phyloP scores from a whole-genome alignment of 1,140 invertebrate genomes.

The Papilio machaon region DNA sequence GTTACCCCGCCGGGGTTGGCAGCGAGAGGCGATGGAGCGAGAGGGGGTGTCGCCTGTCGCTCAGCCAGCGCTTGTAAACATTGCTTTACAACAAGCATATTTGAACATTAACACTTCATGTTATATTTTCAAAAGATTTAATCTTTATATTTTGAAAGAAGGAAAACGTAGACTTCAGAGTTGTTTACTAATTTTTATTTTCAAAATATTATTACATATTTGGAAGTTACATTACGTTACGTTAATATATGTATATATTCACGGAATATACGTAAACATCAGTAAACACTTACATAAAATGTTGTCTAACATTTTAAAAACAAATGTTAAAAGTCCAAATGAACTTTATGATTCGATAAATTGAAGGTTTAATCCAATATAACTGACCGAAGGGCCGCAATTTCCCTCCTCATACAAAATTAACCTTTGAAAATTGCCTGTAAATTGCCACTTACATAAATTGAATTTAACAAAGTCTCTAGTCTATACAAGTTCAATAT shows the following conservation, averaged over 20 bases:
- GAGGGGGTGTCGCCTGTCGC: background rate
- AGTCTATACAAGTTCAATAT: background rate
- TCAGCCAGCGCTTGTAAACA: background rate
- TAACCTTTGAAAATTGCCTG: conserved; percentile 19
- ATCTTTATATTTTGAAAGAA: background rate
- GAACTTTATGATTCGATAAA: background rate
- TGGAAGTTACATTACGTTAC: too few species aligned
- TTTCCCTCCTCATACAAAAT: conserved; percentile 19
- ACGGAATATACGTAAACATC: too few species aligned
- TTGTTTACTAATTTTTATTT: too few species aligned
- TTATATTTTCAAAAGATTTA: background rate
- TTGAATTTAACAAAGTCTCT: conserved; percentile 13
- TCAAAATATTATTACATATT: too few species aligned
- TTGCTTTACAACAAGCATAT: background rate
- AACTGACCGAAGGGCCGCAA: background rate
- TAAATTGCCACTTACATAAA: conserved; percentile 29
- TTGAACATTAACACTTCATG: background rate
- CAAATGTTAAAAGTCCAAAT: background rate
- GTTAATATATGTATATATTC: too few species aligned
- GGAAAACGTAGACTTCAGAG: too few species aligned
- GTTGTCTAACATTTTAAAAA: background rate
- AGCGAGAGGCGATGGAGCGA: background rate
- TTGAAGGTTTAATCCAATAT: background rate
- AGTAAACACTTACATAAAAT: too few species aligned
- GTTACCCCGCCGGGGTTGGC: background rate